Evolutionary conservation across 2,888 invertebrate genomes (phyloP).

Genomic region (Agriotes lineatus): DNA sequence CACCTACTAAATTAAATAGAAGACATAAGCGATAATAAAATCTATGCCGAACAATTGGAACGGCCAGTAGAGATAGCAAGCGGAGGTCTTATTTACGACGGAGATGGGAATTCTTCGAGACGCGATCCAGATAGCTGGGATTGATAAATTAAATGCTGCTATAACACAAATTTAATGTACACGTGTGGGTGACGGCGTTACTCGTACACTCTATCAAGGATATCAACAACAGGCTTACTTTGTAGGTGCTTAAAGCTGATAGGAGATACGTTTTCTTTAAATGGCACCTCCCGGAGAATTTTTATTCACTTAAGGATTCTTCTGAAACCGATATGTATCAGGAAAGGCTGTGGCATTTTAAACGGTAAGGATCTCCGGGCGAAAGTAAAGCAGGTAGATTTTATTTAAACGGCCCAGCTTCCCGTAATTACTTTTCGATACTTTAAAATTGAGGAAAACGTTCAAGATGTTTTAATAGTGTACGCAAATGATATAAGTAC

Average conservation of each 20-base stretch:
- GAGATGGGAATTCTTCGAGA: slow-evolving; percentile 47
- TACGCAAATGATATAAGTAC: too few species aligned
- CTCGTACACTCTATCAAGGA: slow-evolving; percentile 32
- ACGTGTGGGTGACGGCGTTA: slow-evolving; percentile 49
- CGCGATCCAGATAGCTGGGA: slow-evolving; percentile 48
- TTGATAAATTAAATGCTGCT: slow-evolving; percentile 55
- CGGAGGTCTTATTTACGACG: slow-evolving; percentile 50
- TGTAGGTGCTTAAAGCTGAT: slow-evolving; percentile 37
- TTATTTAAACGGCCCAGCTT: too few species aligned
- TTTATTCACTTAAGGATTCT: slow-evolving; percentile 17
- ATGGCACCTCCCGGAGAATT: slow-evolving; percentile 15
- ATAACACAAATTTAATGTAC: slow-evolving; percentile 54
- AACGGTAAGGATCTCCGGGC: background rate
- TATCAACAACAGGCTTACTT: slow-evolving; percentile 41
- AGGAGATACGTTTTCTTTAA: slow-evolving; percentile 25
- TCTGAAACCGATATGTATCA: background rate
- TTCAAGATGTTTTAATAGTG: too few species aligned
- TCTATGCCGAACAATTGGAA: slow-evolving; percentile 46
- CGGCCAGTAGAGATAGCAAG: slow-evolving; percentile 45
- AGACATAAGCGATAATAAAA: slow-evolving; percentile 9
- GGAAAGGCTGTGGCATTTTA: background rate
- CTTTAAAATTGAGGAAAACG: too few species aligned
- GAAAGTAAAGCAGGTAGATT: slow-evolving; percentile 9
- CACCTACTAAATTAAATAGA: background rate
- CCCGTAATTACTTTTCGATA: too few species aligned